Conservation (phyloP, 2,113 vertebrate species). For the Phyllostomus discolor region DNA sequence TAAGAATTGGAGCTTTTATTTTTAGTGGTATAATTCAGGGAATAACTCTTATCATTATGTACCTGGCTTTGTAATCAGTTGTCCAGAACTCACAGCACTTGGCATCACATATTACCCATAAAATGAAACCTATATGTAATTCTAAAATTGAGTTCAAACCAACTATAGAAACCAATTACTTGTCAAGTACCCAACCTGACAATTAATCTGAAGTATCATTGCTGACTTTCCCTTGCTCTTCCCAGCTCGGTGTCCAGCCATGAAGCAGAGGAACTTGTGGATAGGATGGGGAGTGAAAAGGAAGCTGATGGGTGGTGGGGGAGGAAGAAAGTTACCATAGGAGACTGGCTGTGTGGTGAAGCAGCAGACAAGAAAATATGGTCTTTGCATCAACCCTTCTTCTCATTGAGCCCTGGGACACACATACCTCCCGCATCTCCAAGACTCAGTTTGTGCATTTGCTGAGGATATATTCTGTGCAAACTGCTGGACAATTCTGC, state of each 20-base stretch:
- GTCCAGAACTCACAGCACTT: not conserved
- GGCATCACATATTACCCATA: not conserved
- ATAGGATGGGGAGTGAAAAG: rapidly evolving
- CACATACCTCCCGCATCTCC: rapidly evolving
- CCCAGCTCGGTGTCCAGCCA: not conserved
- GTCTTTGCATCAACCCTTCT: not conserved
- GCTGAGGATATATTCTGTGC: rapidly evolving
- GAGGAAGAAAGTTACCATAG: rapidly evolving
- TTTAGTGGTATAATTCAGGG: not conserved
- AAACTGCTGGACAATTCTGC: not conserved
- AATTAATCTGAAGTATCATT: not conserved
- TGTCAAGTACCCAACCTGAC: not conserved
- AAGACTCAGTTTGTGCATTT: rapidly evolving
- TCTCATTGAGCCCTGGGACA: not conserved
- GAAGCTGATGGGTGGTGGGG: rapidly evolving
- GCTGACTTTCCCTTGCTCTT: rapidly evolving
- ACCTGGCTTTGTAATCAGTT: rapidly evolving
- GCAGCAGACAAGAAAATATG: rapidly evolving
- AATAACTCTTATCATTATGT: rapidly evolving
- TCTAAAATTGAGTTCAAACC: not conserved
- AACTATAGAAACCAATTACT: not conserved
- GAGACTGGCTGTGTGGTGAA: rapidly evolving
- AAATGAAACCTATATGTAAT: not conserved
- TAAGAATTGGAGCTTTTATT: not conserved
- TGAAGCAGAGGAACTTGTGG: not conserved